Evolutionary conservation across 2,113 vertebrate genomes (phyloP).

Genomic region (Chaetodon trifascialis): DNA sequence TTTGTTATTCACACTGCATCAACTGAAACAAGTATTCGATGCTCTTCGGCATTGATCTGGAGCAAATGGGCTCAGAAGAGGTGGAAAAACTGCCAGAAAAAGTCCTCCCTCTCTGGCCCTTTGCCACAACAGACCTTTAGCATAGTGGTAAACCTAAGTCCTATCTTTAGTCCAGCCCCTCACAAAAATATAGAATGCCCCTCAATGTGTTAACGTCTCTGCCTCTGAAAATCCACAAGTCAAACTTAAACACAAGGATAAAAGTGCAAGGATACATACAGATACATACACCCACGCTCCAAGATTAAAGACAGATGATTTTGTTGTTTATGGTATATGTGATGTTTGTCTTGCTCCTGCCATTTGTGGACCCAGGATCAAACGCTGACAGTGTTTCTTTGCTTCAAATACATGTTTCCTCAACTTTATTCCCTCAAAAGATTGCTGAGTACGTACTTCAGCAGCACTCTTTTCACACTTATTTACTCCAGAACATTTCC

Average conservation of each 20-base stretch:
- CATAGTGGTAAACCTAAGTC: background rate
- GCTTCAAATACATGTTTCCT: conserved; percentile 11
- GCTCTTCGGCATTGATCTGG: background rate
- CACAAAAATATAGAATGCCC: background rate
- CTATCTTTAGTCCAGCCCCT: background rate
- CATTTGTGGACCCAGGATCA: conserved; percentile 8
- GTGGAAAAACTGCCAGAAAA: background rate
- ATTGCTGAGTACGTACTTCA: conserved; percentile 44
- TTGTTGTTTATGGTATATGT: background rate
- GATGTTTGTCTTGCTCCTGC: background rate
- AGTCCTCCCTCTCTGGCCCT: background rate
- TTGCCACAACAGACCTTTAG: background rate
- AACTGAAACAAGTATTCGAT: too few relatives aligned
- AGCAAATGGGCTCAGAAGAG: background rate
- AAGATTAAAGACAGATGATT: background rate
- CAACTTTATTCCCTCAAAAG: conserved; percentile 34
- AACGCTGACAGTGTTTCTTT: conserved; percentile 46
- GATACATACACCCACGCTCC: background rate
- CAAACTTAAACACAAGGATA: background rate
- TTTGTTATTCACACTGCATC: background rate
- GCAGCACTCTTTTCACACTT: conserved; percentile 20
- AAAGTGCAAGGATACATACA: background rate
- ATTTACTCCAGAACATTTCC: conserved; percentile 30
- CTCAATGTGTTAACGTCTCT: background rate
- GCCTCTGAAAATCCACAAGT: background rate